Conservation (phyloP, 2,888 invertebrate genomes). For the Eupithecia subfuscata region DNA sequence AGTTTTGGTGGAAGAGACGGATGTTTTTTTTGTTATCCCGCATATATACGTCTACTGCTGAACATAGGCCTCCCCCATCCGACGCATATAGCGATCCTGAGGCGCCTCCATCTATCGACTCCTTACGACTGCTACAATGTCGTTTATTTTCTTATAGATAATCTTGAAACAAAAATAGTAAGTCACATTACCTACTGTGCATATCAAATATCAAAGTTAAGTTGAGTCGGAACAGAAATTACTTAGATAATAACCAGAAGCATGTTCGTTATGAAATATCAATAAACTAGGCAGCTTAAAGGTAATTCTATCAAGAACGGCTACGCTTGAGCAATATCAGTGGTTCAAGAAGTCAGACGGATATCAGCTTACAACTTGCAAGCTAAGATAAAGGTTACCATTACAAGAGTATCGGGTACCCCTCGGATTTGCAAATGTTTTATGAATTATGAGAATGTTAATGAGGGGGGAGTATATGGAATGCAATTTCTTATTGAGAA, state of each 20-base stretch:
- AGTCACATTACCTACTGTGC: too few relatives aligned
- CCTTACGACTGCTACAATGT: too few relatives aligned
- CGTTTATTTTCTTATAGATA: too few relatives aligned
- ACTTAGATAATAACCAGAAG: background rate
- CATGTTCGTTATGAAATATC: background rate
- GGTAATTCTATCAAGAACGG: background rate
- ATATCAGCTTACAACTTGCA: conserved; percentile 32
- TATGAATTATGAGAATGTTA: conserved; percentile 1
- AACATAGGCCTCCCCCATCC: too few relatives aligned
- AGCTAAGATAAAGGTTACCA: conserved; percentile 23
- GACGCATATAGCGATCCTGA: too few relatives aligned
- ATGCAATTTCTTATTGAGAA: too few relatives aligned
- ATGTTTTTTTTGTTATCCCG: too few relatives aligned
- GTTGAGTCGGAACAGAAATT: background rate
- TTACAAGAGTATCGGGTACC: conserved; percentile 24
- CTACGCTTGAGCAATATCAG: conserved; percentile 20
- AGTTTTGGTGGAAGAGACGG: background rate
- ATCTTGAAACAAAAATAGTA: too few relatives aligned
- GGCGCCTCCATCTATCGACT: too few relatives aligned
- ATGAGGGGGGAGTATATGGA: background rate
- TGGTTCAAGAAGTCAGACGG: conserved; percentile 6
- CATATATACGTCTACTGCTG: too few relatives aligned
- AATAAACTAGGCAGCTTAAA: background rate
- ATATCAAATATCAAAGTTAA: background rate
- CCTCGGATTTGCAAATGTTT: background rate